Conservation (phyloP, 2,113 vertebrate genomes). For the Brevimyrus niger region DNA sequence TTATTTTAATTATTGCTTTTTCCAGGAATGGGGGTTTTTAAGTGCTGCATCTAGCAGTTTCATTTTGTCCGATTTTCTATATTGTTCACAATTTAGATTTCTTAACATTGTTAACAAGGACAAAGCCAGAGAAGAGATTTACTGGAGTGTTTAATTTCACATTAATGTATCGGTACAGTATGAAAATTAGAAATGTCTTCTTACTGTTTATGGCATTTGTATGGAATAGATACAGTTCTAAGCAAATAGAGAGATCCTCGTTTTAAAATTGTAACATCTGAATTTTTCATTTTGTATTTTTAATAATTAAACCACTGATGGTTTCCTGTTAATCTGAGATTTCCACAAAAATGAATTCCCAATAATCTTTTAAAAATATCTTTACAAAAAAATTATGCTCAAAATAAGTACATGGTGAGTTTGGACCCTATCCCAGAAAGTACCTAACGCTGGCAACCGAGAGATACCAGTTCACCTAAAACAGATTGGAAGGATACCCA, state of each 20-base stretch:
- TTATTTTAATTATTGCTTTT: not conserved
- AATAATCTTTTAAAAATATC: not conserved
- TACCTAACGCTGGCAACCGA: not conserved
- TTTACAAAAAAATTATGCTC: not conserved
- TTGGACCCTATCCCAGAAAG: not conserved
- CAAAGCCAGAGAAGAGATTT: not conserved
- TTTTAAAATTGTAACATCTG: not conserved
- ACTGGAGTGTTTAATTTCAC: not conserved
- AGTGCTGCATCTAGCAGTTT: not conserved
- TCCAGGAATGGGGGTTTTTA: not conserved
- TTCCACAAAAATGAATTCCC: not conserved
- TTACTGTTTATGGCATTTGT: not conserved
- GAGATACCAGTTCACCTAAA: not conserved
- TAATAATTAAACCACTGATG: not conserved
- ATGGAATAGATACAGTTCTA: not conserved
- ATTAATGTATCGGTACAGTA: not conserved
- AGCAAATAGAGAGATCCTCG: not conserved
- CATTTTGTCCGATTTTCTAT: not conserved
- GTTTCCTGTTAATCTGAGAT: not conserved
- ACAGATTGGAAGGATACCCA: not conserved
- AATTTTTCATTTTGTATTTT: not conserved
- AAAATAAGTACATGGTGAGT: not conserved
- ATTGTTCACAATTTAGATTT: not conserved
- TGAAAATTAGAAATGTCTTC: not conserved
- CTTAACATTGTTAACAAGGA: not conserved